These are phyloP conservation scores for Patella ulyssiponensis DNA, from an alignment of 2,888 invertebrate species.

Conservation along the genomic window DNA sequence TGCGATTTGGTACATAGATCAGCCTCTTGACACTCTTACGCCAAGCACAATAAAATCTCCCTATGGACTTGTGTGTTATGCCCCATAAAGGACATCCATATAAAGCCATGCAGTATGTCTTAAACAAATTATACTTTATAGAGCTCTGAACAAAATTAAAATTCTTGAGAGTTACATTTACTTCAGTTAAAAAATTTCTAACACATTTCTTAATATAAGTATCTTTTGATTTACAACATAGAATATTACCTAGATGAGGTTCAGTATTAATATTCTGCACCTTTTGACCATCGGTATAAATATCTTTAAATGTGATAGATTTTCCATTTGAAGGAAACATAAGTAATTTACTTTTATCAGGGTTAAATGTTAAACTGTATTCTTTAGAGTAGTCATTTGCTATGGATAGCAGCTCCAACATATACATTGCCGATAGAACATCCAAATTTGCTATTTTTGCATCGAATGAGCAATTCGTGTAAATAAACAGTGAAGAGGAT, in stretches of 20 bases:
- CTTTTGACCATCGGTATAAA: neutral
- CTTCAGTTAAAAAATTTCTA: neutral
- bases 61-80: neutral
- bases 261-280: neutral
- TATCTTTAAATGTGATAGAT: neutral
- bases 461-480: constrained; percentile 17
- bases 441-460: constrained; percentile 12
- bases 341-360: constrained; percentile 11
- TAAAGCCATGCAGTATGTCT: neutral
- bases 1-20: neutral
- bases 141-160: neutral
- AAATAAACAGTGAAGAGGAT: constrained; percentile 20
- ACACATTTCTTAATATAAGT: neutral
- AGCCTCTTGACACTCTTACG: neutral
- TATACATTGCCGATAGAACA: constrained; percentile 7
- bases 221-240: neutral
- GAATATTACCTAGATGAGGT: neutral
- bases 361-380: neutral
- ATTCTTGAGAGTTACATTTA: neutral
- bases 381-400: too few species aligned
- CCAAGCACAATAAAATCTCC: neutral
- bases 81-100: neutral
- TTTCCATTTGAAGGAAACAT: constrained; percentile 26
- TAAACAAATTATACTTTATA: neutral
- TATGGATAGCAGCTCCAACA: too few species aligned